phyloP scores from a whole-genome alignment of 1,140 invertebrate genomes.

The Leptinotarsa defecta region DNA sequence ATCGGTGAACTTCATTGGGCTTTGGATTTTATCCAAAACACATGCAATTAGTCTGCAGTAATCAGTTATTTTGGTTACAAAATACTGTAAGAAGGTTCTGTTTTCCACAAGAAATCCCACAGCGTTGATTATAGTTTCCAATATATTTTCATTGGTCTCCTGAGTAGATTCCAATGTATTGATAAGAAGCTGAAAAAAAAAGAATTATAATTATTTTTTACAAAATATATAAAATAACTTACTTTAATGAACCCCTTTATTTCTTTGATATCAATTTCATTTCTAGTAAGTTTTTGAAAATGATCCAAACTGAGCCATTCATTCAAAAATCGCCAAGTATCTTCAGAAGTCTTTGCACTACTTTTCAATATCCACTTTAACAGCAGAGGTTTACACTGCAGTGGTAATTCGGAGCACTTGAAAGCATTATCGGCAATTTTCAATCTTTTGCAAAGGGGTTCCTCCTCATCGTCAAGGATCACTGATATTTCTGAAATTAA shows the following conservation, averaged over 20 bases:
- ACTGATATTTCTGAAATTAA: constrained; percentile 41
- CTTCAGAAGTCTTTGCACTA: constrained; percentile 25
- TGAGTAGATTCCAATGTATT: constrained; percentile 24
- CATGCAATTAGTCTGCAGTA: constrained; percentile 40
- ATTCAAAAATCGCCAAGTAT: constrained; percentile 32
- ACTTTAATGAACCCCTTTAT: constrained; percentile 35
- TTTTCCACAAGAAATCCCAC: constrained; percentile 29
- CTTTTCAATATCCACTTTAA: constrained; percentile 42
- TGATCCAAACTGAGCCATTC: constrained; percentile 40
- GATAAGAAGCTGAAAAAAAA: constrained; percentile 33
- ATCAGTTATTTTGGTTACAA: constrained; percentile 40
- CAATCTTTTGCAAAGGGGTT: constrained; percentile 46
- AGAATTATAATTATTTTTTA: background rate
- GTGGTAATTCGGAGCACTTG: constrained; percentile 35
- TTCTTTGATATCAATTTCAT: constrained; percentile 39
- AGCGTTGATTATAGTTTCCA: constrained; percentile 29
- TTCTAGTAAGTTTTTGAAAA: constrained; percentile 37
- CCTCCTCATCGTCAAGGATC: constrained; percentile 39
- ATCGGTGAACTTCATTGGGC: constrained; percentile 15
- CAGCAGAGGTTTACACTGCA: constrained; percentile 39
- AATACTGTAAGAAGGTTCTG: constrained; percentile 43
- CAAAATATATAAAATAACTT: constrained; percentile 12
- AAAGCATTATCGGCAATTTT: constrained; percentile 48
- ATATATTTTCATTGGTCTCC: background rate
- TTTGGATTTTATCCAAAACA: constrained; percentile 31